Percentiles rank a stretch among this genome's conserved stretches.
These are phyloP conservation scores for Bubo scandiacus DNA, from an alignment of 2,113 vertebrate species.

Conservation along the genomic window DNA sequence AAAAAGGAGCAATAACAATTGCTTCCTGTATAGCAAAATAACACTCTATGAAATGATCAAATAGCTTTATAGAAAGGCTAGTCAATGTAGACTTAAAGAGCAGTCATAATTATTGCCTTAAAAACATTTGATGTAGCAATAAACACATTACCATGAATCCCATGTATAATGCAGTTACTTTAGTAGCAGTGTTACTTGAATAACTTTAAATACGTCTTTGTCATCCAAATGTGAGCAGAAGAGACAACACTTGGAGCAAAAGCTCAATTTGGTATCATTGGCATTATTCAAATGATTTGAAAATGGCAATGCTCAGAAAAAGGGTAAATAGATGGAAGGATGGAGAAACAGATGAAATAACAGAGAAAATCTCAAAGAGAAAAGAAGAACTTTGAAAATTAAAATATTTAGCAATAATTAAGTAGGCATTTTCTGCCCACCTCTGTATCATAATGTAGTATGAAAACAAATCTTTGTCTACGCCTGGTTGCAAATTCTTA, in stretches of 20 bases:
- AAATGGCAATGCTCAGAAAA: not conserved
- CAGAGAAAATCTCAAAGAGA: not conserved
- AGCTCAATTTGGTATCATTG: not conserved
- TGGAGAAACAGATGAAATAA: not conserved
- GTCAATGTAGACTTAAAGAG: not conserved
- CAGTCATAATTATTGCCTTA: conserved; percentile 20
- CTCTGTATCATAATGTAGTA: not conserved
- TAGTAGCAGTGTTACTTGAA: not conserved
- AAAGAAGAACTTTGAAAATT: not conserved
- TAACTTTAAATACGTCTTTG: conserved; percentile 28
- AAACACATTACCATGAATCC: conserved; percentile 1
- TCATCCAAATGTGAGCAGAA: conserved; percentile 26
- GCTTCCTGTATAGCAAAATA: conserved; percentile 4
- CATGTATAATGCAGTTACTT: not conserved
- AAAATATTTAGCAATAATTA: not conserved
- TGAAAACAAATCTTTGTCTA: not conserved
- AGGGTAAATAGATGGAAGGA: not conserved
- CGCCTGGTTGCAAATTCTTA: not conserved
- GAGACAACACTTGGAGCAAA: not conserved
- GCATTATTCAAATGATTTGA: not conserved
- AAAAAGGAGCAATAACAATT: not conserved
- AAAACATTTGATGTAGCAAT: conserved; percentile 37
- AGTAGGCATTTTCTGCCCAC: not conserved
- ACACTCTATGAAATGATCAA: not conserved
- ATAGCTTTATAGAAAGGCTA: not conserved